These are phyloP conservation scores for Elegia similella DNA, from an alignment of 2,888 invertebrate species.

Conservation along the genomic window DNA sequence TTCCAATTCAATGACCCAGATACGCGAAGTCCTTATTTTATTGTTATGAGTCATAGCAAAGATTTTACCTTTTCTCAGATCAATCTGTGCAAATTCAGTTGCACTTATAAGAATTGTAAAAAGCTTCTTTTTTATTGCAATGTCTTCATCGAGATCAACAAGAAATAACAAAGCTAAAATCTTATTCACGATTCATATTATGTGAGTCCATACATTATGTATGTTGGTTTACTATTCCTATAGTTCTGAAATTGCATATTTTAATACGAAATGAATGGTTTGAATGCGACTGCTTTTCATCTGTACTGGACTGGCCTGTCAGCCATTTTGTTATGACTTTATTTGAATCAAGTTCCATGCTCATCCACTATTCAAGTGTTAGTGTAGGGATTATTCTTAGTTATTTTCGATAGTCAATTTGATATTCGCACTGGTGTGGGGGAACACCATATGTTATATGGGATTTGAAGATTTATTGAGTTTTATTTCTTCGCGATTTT, in stretches of 20 bases:
- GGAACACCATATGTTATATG: no score
- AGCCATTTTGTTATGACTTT: slow-evolving; percentile 22
- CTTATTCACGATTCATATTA: slow-evolving; percentile 13
- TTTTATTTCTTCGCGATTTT: no score
- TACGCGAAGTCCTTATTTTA: no score
- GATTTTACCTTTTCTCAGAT: no score
- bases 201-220: slow-evolving; percentile 14
- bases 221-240: slow-evolving; percentile 10
- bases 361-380: not conserved
- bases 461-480: no score
- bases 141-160: slow-evolving; percentile 8
- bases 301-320: slow-evolving; percentile 21
- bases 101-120: no score
- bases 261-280: slow-evolving; percentile 42
- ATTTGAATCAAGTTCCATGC: slow-evolving; percentile 18
- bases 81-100: no score
- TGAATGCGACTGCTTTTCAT: slow-evolving; percentile 33
- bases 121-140: not conserved
- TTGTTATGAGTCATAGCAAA: no score
- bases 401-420: not conserved
- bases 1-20: no score
- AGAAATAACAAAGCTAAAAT: slow-evolving; percentile 12
- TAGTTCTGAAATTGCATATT: slow-evolving; percentile 23
- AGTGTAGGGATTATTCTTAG: not conserved
- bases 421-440: not conserved